Conservation (phyloP, 2,888 invertebrate species). For the Polydrusus cervinus region DNA sequence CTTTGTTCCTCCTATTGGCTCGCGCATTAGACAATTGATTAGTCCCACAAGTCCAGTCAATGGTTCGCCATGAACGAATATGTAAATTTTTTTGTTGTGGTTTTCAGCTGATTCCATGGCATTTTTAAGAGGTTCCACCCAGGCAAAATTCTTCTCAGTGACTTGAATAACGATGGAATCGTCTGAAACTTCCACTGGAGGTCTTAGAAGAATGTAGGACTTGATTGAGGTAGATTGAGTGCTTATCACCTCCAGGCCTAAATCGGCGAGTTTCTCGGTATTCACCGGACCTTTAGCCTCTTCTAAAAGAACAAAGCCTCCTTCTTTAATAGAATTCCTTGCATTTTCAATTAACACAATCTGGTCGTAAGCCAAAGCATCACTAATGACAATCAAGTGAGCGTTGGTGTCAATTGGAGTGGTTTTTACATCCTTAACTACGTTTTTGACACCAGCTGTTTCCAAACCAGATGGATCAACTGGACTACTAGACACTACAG, state of each 20-base stretch:
- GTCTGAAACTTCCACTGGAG: slow-evolving; percentile 68
- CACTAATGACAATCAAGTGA: slow-evolving; percentile 80
- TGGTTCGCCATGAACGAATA: slow-evolving; percentile 81
- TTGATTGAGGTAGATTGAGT: slow-evolving; percentile 79
- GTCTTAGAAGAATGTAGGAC: slow-evolving; percentile 81
- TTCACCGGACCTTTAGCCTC: slow-evolving; percentile 76
- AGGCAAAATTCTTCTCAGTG: slow-evolving; percentile 81
- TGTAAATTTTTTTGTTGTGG: slow-evolving; percentile 77
- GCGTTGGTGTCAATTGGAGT: slow-evolving; percentile 79
- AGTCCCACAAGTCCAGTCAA: slow-evolving; percentile 89
- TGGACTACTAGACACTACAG: slow-evolving; percentile 72
- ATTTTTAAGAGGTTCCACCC: slow-evolving; percentile 88
- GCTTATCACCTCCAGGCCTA: slow-evolving; percentile 74
- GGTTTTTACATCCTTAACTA: slow-evolving; percentile 76
- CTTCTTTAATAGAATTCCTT: slow-evolving; percentile 77
- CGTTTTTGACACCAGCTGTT: slow-evolving; percentile 78
- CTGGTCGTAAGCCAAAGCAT: slow-evolving; percentile 77
- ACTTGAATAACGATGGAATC: slow-evolving; percentile 76
- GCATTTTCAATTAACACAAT: slow-evolving; percentile 75
- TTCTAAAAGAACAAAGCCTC: slow-evolving; percentile 84
- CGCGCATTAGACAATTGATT: slow-evolving; percentile 91
- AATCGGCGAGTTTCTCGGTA: slow-evolving; percentile 61
- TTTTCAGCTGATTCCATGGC: slow-evolving; percentile 80
- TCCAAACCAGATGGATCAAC: slow-evolving; percentile 75
- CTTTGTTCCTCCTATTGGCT: slow-evolving; percentile 85